A percentile compares a stretch with the other conserved stretches of the same genome.
These are phyloP conservation scores for Corvus cornix DNA, from an alignment of 2,113 vertebrate species.

Conservation along the genomic window DNA sequence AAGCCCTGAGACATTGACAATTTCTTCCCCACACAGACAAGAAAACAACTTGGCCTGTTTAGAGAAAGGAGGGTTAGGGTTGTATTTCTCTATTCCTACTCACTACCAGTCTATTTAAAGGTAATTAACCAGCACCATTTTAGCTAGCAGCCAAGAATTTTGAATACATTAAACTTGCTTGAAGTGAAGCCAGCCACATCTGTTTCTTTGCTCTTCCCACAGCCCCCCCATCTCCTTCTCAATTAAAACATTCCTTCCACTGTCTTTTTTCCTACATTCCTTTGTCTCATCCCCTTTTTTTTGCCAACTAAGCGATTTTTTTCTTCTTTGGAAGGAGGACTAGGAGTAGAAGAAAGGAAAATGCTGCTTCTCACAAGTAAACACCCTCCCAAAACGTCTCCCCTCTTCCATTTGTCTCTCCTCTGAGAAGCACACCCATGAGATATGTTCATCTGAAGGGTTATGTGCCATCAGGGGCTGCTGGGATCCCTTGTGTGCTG, in stretches of 20 bases:
- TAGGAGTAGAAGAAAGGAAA: not conserved
- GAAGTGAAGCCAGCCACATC: constrained; percentile 50
- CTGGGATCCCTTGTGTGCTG: not conserved
- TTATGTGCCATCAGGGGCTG: accelerated
- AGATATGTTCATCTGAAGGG: not conserved
- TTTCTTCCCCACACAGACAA: not conserved
- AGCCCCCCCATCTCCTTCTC: not conserved
- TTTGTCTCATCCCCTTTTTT: not conserved
- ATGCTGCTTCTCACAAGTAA: not conserved
- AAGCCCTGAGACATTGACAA: not conserved
- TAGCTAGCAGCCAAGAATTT: constrained; percentile 11
- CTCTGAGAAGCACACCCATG: accelerated
- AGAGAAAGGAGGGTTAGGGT: not conserved
- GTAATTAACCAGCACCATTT: constrained; percentile 42
- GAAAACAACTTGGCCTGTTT: not conserved
- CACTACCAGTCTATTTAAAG: constrained; percentile 3
- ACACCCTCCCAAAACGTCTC: not conserved
- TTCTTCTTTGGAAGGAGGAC: not conserved
- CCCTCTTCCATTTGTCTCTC: not conserved
- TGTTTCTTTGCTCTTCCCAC: constrained; percentile 33
- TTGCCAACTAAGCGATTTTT: constrained; percentile 8
- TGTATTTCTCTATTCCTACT: not conserved
- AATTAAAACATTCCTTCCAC: constrained; percentile 58
- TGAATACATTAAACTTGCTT: not conserved
- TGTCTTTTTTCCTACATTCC: not conserved